phyloP scores from a whole-genome alignment of 2,113 vertebrate genomes.

The Ascaphus truei region DNA sequence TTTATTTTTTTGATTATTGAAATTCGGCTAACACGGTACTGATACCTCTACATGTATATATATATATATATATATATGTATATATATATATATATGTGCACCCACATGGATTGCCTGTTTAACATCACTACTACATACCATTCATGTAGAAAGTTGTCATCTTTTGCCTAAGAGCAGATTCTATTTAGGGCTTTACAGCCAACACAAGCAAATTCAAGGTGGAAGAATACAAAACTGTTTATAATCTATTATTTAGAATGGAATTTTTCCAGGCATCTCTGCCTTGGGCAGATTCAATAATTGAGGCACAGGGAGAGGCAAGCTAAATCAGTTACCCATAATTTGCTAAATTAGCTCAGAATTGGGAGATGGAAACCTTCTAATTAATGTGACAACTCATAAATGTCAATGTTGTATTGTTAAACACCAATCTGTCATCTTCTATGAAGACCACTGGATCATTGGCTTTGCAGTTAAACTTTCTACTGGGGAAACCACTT shows the following conservation, averaged over 20 bases:
- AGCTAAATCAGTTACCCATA: background rate
- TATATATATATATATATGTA: no score
- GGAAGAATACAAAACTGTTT: background rate
- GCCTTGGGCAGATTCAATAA: background rate
- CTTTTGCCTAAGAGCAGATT: no score
- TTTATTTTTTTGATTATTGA: no score
- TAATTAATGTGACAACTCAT: background rate
- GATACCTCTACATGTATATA: no score
- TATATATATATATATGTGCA: no score
- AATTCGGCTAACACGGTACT: no score
- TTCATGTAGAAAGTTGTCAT: no score
- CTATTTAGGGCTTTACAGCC: background rate
- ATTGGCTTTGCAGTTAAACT: background rate
- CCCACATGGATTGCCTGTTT: no score
- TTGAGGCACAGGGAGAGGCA: background rate
- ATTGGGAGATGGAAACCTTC: background rate
- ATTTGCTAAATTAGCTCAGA: background rate
- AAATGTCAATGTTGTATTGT: background rate
- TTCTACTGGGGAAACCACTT: background rate
- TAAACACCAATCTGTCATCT: background rate
- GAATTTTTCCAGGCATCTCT: background rate
- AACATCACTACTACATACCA: no score
- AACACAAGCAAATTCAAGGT: background rate
- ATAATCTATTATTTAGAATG: background rate
- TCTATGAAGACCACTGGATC: background rate